Conservation (phyloP, 1,140 invertebrate species). For the Colletes gigas region DNA sequence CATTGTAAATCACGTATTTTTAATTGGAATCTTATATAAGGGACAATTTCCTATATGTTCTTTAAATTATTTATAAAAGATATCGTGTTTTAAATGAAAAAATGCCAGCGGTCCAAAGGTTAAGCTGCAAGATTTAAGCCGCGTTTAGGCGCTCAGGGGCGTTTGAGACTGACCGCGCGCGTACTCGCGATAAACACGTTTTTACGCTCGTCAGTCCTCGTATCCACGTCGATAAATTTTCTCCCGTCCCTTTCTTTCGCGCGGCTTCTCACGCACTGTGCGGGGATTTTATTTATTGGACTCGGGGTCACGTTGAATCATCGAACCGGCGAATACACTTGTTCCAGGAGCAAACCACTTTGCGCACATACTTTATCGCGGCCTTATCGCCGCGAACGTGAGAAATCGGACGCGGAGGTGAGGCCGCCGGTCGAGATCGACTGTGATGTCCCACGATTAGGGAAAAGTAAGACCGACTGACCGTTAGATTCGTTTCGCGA, state of each 20-base stretch:
- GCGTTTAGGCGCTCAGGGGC: no score
- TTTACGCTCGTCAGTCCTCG: neutral
- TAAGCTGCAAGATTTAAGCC: neutral
- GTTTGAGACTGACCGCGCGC: neutral
- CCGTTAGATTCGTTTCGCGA: slow-evolving; percentile 28
- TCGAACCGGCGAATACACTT: slow-evolving; percentile 20
- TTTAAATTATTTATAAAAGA: no score
- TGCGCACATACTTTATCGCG: slow-evolving; percentile 29
- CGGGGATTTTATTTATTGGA: slow-evolving; percentile 32
- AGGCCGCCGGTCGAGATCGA: neutral
- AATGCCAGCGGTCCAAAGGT: no score
- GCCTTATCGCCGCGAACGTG: slow-evolving; percentile 52
- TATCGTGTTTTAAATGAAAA: no score
- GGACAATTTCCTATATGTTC: no score
- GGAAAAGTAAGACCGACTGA: slow-evolving; percentile 32
- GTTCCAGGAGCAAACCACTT: neutral
- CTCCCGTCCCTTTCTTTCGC: neutral
- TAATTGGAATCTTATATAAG: no score
- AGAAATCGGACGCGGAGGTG: slow-evolving; percentile 29
- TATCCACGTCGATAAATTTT: slow-evolving; percentile 29
- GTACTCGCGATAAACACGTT: neutral
- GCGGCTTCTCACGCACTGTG: neutral
- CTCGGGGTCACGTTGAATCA: slow-evolving; percentile 21
- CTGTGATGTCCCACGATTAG: slow-evolving; percentile 29
- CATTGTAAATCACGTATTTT: no score